These are phyloP conservation scores for Eupithecia pulchellata DNA, from an alignment of 2,888 invertebrate genomes.

Conservation along the genomic window DNA sequence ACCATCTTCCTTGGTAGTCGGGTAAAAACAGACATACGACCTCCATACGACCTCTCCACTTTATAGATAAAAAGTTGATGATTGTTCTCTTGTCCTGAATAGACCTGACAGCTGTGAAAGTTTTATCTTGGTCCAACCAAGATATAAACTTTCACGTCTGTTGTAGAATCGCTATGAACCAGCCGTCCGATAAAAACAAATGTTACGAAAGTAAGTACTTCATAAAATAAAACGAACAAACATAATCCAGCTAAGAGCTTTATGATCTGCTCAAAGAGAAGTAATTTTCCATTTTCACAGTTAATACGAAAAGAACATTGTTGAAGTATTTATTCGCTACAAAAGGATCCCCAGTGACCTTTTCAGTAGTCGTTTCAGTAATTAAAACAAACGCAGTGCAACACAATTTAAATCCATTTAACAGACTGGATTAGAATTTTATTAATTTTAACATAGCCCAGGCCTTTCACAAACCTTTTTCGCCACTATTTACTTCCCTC, in stretches of 20 bases:
- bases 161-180: background rate
- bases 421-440: background rate
- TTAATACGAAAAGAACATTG: conserved; percentile 34
- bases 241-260: conserved; percentile 3
- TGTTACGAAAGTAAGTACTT: background rate
- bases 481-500: background rate
- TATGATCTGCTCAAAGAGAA: conserved; percentile 7
- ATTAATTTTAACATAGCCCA: background rate
- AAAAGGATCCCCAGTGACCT: conserved; percentile 30
- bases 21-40: background rate
- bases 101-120: background rate
- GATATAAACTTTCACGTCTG: too few species aligned
- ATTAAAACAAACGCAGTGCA: conserved; percentile 38
- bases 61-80: background rate
- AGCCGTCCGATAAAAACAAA: background rate
- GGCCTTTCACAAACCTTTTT: background rate
- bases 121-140: background rate
- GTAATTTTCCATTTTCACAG: conserved; percentile 22
- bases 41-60: background rate
- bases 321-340: conserved; percentile 18
- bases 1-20: too few species aligned
- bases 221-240: conserved; percentile 4
- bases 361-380: conserved; percentile 28
- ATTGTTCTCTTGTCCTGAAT: background rate
- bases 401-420: conserved; percentile 5